These are phyloP conservation scores for Porites divaricata DNA, from an alignment of 92 coral and sea anemone species.

Conservation along the genomic window DNA sequence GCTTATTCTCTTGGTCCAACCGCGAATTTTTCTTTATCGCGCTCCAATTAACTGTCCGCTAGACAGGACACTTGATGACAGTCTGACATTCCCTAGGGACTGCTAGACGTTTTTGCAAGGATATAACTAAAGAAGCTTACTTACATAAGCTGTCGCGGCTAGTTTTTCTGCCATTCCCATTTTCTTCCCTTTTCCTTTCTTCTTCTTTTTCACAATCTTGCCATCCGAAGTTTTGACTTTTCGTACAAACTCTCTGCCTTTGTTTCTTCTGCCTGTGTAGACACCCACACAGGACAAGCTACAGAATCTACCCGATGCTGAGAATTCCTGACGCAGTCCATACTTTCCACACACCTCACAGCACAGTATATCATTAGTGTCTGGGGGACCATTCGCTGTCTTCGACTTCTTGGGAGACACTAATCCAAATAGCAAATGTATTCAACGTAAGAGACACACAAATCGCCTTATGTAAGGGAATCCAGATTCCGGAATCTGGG, in stretches of 20 bases:
- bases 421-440: neutral
- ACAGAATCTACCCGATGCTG: slow-evolving; percentile 97
- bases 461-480: neutral
- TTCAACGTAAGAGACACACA: neutral
- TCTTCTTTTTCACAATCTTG: slow-evolving; percentile 86
- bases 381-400: slow-evolving; percentile 79
- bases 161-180: slow-evolving; percentile 22
- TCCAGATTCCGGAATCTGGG: no score
- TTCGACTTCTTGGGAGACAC: slow-evolving; percentile 23
- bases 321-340: slow-evolving; percentile 94
- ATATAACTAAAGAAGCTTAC: neutral
- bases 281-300: slow-evolving; percentile 96
- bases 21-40: no score
- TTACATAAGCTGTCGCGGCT: slow-evolving; percentile 3
- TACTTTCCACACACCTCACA: slow-evolving; percentile 98
- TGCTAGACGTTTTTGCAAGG: neutral
- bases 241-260: slow-evolving; percentile 88
- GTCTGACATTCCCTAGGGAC: neutral
- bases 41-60: no score
- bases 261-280: slow-evolving; percentile 94
- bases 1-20: no score
- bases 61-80: no score
- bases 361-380: slow-evolving; percentile 76
- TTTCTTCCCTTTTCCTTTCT: slow-evolving; percentile 78
- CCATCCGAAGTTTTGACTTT: slow-evolving; percentile 77